Evolutionary conservation across 2,797 vertebrate species (phyloP).

Genomic region (Myripristis murdjan): DNA sequence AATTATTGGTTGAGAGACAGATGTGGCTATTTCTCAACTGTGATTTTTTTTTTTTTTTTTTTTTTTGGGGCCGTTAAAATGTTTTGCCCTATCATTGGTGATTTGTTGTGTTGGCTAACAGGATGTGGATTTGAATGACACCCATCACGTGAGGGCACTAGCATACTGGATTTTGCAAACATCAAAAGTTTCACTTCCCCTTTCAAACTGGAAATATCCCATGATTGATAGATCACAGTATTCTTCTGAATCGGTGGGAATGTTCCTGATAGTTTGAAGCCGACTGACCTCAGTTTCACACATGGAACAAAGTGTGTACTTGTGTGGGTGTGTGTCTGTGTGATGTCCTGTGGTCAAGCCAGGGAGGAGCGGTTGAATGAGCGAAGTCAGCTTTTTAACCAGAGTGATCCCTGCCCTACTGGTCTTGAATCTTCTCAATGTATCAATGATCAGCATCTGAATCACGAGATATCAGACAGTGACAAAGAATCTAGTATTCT

Average conservation of each 20-base stretch:
- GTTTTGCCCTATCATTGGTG: not conserved
- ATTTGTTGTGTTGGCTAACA: slow-evolving; percentile 55
- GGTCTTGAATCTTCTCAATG: not conserved
- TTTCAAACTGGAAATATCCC: slow-evolving; percentile 22
- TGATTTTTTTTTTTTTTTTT: too few relatives aligned
- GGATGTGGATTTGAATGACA: slow-evolving; percentile 63
- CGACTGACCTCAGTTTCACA: too few relatives aligned
- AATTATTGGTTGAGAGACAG: slow-evolving; percentile 9
- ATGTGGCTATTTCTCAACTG: slow-evolving; percentile 4
- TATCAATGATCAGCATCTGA: slow-evolving; percentile 1
- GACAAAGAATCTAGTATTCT: not conserved
- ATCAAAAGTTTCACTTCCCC: slow-evolving; percentile 72
- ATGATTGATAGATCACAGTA: not conserved
- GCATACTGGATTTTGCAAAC: slow-evolving; percentile 35
- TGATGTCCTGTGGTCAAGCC: not conserved
- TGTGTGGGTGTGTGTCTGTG: slow-evolving; percentile 7
- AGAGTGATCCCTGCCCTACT: not conserved
- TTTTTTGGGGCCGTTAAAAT: slow-evolving; percentile 25
- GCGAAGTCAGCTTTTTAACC: slow-evolving; percentile 10
- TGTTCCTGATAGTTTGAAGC: not conserved
- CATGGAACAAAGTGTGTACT: too few relatives aligned
- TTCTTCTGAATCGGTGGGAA: slow-evolving; percentile 20
- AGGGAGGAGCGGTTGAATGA: slow-evolving; percentile 1
- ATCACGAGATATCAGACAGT: not conserved
- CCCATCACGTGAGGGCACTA: slow-evolving; percentile 36